Percentiles rank a stretch among this genome's conserved stretches.
Conservation (phyloP, 2,113 vertebrate species). For the Anhinga anhinga region DNA sequence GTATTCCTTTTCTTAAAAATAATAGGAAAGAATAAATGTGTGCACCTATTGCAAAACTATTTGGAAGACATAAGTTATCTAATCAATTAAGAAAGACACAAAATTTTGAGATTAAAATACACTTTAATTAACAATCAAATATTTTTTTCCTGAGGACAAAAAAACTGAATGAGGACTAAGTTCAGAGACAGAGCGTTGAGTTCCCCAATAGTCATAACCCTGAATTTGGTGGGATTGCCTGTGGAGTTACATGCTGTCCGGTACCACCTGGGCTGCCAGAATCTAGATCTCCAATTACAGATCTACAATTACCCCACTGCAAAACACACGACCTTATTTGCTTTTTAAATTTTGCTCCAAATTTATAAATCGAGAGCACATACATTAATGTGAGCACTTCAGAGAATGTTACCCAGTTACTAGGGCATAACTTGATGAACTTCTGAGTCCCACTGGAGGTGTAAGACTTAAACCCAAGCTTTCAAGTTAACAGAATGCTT, state of each 20-base stretch:
- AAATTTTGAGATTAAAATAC: background rate
- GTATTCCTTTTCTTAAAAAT: background rate
- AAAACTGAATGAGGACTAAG: background rate
- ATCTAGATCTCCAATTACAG: background rate
- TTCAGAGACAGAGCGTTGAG: background rate
- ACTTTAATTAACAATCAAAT: background rate
- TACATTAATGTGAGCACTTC: background rate
- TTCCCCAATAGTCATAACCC: background rate
- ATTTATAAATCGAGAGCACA: background rate
- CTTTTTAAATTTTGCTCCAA: background rate
- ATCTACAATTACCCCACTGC: background rate
- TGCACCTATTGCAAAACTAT: background rate
- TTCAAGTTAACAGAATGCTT: background rate
- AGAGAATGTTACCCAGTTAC: background rate
- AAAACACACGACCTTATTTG: background rate
- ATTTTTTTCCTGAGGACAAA: background rate
- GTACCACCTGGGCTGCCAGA: background rate
- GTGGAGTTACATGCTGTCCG: background rate
- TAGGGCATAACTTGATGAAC: background rate
- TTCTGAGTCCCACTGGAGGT: background rate
- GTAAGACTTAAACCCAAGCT: background rate
- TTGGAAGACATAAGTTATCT: background rate
- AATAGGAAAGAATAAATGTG: background rate
- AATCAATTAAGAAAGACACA: background rate
- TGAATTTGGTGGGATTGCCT: background rate